Evolutionary conservation across 2,888 invertebrate genomes (phyloP).

Genomic region (Polyploca ridens): DNA sequence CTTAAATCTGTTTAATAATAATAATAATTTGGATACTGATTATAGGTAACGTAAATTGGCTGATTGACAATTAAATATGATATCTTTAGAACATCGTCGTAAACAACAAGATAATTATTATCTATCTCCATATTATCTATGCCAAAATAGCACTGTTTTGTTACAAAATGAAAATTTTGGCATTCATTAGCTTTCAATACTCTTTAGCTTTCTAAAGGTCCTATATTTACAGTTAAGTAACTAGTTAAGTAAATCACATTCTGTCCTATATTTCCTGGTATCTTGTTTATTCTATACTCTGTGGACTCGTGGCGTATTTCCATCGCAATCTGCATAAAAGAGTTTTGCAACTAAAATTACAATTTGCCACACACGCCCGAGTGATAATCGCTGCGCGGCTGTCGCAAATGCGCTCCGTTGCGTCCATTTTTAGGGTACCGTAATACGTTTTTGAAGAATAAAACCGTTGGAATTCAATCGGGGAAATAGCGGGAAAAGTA

Average conservation of each 20-base stretch:
- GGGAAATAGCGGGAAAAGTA: background rate
- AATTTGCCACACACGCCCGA: slow-evolving; percentile 21
- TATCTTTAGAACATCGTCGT: too few relatives aligned
- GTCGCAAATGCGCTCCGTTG: slow-evolving; percentile 14
- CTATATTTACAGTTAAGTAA: too few relatives aligned
- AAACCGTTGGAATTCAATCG: background rate
- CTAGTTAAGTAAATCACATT: background rate
- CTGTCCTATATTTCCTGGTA: background rate
- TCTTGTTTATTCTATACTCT: background rate
- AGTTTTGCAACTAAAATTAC: slow-evolving; percentile 18
- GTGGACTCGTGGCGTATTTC: background rate
- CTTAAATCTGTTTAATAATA: too few relatives aligned
- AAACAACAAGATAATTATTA: too few relatives aligned
- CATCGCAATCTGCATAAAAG: slow-evolving; percentile 22
- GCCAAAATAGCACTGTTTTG: too few relatives aligned
- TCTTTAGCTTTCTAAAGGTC: background rate
- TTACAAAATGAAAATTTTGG: too few relatives aligned
- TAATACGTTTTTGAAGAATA: background rate
- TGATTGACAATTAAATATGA: too few relatives aligned
- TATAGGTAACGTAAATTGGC: too few relatives aligned
- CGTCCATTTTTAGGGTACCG: slow-evolving; percentile 5
- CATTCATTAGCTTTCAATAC: too few relatives aligned
- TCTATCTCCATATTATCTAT: too few relatives aligned
- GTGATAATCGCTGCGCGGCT: slow-evolving; percentile 25
- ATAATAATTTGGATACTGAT: too few relatives aligned